These are phyloP conservation scores for Galerucella nymphaeae DNA, from an alignment of 2,888 invertebrate genomes.

Conservation along the genomic window DNA sequence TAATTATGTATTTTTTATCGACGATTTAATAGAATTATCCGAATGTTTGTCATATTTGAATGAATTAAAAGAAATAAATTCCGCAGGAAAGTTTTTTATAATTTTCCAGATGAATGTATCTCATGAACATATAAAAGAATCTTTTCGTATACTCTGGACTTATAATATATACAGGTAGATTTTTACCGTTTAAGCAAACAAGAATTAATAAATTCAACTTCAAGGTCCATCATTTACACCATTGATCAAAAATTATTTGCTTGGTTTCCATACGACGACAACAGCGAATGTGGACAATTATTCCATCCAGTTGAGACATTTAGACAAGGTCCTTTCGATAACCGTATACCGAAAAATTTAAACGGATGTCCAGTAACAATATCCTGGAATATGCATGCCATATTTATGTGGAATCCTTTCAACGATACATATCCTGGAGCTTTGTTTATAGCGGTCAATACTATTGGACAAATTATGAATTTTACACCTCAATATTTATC, in stretches of 20 bases:
- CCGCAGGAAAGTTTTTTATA: constrained; percentile 15
- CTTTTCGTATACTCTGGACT: constrained; percentile 8
- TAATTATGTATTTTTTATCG: constrained; percentile 16
- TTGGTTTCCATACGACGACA: constrained; percentile 18
- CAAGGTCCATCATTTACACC: constrained; percentile 14
- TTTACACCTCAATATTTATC: constrained; percentile 17
- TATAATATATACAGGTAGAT: constrained; percentile 9
- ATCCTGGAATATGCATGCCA: constrained; percentile 25
- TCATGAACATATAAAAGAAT: not conserved
- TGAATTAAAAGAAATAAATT: constrained; percentile 1
- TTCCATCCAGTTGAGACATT: not conserved
- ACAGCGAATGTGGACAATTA: constrained; percentile 18
- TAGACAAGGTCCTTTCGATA: not conserved
- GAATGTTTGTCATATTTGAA: not conserved
- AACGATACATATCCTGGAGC: constrained; percentile 25
- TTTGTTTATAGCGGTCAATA: constrained; percentile 6
- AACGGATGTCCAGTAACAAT: constrained; percentile 23
- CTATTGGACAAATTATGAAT: constrained; percentile 12
- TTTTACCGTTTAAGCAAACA: not conserved
- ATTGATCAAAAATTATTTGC: constrained; percentile 4
- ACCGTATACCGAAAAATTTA: constrained; percentile 17
- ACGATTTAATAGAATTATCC: constrained; percentile 2
- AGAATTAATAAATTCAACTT: not conserved
- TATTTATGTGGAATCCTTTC: constrained; percentile 29
- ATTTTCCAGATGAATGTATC: not conserved